These are phyloP conservation scores for Pterostichus niger DNA, from an alignment of 2,888 invertebrate species.

Conservation along the genomic window DNA sequence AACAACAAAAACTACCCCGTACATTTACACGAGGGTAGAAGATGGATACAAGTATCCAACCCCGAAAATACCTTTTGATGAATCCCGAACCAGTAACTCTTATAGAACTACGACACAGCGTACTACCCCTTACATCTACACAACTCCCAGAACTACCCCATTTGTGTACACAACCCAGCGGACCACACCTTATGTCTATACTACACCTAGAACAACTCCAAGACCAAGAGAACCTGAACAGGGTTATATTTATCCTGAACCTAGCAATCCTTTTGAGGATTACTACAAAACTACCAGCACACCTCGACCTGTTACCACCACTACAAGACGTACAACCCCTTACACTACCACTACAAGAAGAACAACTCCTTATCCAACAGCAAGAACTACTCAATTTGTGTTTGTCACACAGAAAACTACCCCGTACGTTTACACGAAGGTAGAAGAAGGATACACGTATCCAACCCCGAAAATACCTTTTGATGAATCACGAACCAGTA, in stretches of 20 bases:
- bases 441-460: constrained; percentile 26
- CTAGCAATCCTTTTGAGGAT: constrained; percentile 57
- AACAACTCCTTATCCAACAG: constrained; percentile 14
- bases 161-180: constrained; percentile 22
- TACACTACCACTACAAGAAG: constrained; percentile 27
- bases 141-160: constrained; percentile 34
- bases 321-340: constrained; percentile 52
- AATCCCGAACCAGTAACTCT: constrained; percentile 3
- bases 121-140: constrained; percentile 15
- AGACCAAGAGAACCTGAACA: constrained; percentile 7
- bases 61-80: constrained; percentile 10
- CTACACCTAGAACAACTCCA: constrained; percentile 6
- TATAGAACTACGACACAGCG: background rate
- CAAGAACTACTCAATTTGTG: constrained; percentile 1
- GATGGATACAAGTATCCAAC: constrained; percentile 36
- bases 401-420: constrained; percentile 20
- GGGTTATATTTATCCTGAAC: constrained; percentile 64
- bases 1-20: constrained; percentile 25
- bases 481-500: background rate
- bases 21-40: constrained; percentile 30
- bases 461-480: constrained; percentile 29
- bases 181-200: constrained; percentile 7
- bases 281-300: background rate
- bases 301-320: no score
- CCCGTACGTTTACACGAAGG: background rate